A percentile compares a stretch with the other conserved stretches of the same genome.
These are phyloP conservation scores for Coenonympha arcania DNA, from an alignment of 2,888 invertebrate species.

Conservation along the genomic window DNA sequence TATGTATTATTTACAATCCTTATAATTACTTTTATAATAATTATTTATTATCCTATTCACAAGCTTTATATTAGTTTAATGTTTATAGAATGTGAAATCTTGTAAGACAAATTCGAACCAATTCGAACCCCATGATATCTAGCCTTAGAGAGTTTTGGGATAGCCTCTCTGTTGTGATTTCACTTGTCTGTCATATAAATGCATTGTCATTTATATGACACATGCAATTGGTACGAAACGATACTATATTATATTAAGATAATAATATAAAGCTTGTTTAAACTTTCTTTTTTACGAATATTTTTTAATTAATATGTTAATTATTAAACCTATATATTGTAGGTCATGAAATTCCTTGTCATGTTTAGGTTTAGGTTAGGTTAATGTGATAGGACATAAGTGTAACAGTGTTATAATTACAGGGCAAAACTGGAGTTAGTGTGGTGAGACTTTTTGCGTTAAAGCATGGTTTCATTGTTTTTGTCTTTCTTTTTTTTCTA, in stretches of 20 bases:
- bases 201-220: too few species aligned
- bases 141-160: too few species aligned
- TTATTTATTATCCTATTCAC: too few species aligned
- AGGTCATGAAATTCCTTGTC: not conserved
- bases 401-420: constrained; percentile 55
- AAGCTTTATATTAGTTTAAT: too few species aligned
- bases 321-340: not conserved
- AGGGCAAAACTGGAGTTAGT: constrained; percentile 60
- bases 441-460: constrained; percentile 61
- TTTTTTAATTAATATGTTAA: constrained; percentile 4
- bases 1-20: constrained; percentile 4
- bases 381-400: constrained; percentile 33
- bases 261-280: constrained; percentile 2
- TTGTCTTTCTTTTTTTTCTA: constrained; percentile 15
- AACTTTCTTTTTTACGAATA: not conserved
- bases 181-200: too few species aligned
- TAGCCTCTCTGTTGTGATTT: too few species aligned
- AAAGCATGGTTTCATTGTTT: constrained; percentile 48
- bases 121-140: too few species aligned
- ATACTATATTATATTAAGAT: too few species aligned
- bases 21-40: too few species aligned
- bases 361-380: not conserved
- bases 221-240: too few species aligned
- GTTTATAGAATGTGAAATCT: too few species aligned
- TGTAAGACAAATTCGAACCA: too few species aligned